Evolutionary conservation across 2,888 invertebrate species (phyloP).

Genomic region (Byasa hedistus): DNA sequence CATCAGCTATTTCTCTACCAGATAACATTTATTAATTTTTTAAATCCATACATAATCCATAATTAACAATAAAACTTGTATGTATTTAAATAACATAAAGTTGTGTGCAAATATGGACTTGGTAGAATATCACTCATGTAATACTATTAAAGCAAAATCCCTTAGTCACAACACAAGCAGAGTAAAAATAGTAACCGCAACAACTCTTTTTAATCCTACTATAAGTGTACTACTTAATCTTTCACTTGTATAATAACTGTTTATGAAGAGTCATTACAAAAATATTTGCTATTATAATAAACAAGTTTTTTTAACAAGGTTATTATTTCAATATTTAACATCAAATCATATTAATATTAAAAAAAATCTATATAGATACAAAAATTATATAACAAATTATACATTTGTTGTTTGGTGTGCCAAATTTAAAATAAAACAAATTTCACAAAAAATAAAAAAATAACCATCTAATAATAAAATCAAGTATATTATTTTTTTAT

Average conservation of each 20-base stretch:
- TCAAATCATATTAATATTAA: not conserved
- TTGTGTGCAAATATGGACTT: too few species aligned
- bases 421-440: too few species aligned
- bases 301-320: not conserved
- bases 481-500: not conserved
- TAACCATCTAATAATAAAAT: too few species aligned
- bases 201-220: conserved; percentile 14
- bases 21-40: too few species aligned
- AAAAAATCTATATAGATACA: not conserved
- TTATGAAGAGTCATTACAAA: not conserved
- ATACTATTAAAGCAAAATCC: conserved; percentile 21
- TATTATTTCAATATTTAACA: not conserved
- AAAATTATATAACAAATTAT: too few species aligned
- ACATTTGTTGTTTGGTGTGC: too few species aligned
- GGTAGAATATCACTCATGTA: not conserved
- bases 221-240: conserved; percentile 1
- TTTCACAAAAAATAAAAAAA: too few species aligned
- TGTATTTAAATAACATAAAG: too few species aligned
- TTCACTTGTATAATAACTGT: not conserved
- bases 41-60: too few species aligned
- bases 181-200: conserved; percentile 23
- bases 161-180: conserved; percentile 12
- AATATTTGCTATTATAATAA: not conserved
- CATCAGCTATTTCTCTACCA: too few species aligned
- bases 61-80: too few species aligned